phyloP scores from a whole-genome alignment of 2,797 vertebrate genomes.

The Enteromius paludinosus region DNA sequence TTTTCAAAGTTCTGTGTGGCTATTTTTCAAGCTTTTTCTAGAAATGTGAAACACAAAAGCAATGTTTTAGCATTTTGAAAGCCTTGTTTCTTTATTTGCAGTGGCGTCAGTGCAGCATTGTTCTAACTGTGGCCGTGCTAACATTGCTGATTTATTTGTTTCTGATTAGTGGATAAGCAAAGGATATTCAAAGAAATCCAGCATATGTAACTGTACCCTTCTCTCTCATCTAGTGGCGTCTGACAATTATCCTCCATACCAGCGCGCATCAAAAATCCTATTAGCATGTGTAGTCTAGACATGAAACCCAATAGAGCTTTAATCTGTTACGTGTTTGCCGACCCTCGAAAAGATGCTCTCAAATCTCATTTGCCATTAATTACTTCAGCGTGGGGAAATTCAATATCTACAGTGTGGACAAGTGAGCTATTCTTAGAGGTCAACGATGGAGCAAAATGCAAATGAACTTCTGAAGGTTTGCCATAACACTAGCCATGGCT shows the following conservation, averaged over 20 bases:
- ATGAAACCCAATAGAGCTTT: slow-evolving; percentile 48
- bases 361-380: slow-evolving; percentile 52
- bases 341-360: slow-evolving; percentile 40
- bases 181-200: slow-evolving; percentile 9
- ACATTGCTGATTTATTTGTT: slow-evolving; percentile 24
- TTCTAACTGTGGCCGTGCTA: slow-evolving; percentile 15
- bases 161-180: slow-evolving; percentile 30
- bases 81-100: background rate
- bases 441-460: slow-evolving; percentile 26
- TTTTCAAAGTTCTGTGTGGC: background rate
- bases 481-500: background rate
- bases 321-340: slow-evolving; percentile 32
- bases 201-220: slow-evolving; percentile 10
- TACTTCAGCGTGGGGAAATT: slow-evolving; percentile 46
- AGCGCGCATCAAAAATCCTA: slow-evolving; percentile 29
- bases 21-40: background rate
- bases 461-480: background rate
- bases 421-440: slow-evolving; percentile 23
- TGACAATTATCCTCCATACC: slow-evolving; percentile 20
- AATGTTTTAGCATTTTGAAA: background rate
- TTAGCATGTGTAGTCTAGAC: slow-evolving; percentile 53
- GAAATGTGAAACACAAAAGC: background rate
- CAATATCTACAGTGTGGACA: slow-evolving; percentile 34
- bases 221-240: slow-evolving; percentile 36
- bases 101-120: background rate